Evolutionary conservation across 2,888 invertebrate genomes (phyloP), one percentile per base, ranked within the genome.

Genomic region (Drosophila peninsularis): DNA sequence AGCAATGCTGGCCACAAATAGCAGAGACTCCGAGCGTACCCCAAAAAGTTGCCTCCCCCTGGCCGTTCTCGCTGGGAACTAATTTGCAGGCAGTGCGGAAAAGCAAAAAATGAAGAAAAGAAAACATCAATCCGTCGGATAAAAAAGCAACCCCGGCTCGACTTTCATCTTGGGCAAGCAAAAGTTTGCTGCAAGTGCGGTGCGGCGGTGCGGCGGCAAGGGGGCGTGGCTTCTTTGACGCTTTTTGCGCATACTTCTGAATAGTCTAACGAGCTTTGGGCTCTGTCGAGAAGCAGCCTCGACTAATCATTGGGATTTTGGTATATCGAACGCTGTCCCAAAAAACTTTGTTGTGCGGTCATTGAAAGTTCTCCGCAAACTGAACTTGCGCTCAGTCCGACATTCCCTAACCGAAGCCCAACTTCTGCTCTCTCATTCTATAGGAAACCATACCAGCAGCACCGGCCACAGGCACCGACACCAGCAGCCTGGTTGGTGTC

Each of bases 391-490:
- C 65, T 71, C 63, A 55, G 57, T 68, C 57, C 62, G 49, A 30
- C 39, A 50, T 64, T 45, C 49, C n/a, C 39, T 42, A 27, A 37
- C 54, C 41, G 27, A 5, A 39, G n/a, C 41, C 30, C 41, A 34
- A 36, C 34, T 36, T 50, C 14, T 34, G 17, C 36, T 32, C 49
- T 32, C 49, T 24, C 37, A 24, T 3, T 39, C 27, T 9, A 36
- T 47, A 91, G 90, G 91, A 92, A 88, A 91, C 91, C 78, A 88
- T 91, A 68, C 90, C 90, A 73, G 88, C 90, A 88, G 82, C 89
- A 79, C 86, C 91, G 63, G 75, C 89, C 63, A 82, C 90, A 62
- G 85, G 71, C 80, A 83, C 87, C 71, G 88, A 90, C 63, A 79
- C 90, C 60, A 83, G 81, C 66, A 80, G 87, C 55, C 81, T 85